These are phyloP conservation scores for Stichodactyla helianthus DNA, from an alignment of 64 coral and sea anemone genomes.

Conservation along the genomic window DNA sequence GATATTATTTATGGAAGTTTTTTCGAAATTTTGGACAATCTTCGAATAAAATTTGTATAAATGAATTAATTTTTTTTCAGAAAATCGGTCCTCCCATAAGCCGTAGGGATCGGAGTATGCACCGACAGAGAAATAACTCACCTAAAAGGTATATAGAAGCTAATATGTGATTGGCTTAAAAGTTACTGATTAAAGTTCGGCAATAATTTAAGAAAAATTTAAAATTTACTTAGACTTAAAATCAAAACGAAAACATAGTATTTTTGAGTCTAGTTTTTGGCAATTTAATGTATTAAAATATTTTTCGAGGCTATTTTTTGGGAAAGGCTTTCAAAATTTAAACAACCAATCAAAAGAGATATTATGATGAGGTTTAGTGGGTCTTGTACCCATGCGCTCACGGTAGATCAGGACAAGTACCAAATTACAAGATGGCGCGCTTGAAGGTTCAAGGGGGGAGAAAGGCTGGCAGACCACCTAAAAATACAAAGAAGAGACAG, in stretches of 20 bases:
- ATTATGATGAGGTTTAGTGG: not conserved
- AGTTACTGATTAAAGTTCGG: not conserved
- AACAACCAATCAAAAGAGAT: not conserved
- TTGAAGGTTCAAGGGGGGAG: conserved; percentile 84
- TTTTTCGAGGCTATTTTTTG: not conserved
- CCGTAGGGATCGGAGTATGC: not conserved
- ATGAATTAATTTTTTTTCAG: not conserved
- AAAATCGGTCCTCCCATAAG: not conserved
- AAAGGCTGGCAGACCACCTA: conserved; percentile 47
- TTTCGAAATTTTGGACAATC: not conserved
- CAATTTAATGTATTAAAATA: not conserved
- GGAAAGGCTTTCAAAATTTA: not conserved
- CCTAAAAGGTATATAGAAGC: not conserved
- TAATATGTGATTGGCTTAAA: not conserved
- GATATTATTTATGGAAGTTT: not conserved
- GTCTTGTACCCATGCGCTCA: conserved; percentile 56
- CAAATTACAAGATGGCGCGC: conserved; percentile 93
- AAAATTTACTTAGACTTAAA: not conserved
- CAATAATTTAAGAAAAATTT: not conserved
- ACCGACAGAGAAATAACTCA: not conserved
- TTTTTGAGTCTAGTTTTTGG: not conserved
- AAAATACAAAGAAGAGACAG: conserved; percentile 42
- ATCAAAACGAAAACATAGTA: not conserved
- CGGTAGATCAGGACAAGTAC: conserved; percentile 27
- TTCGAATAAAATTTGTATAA: not conserved